These are phyloP conservation scores for Sinocyclocheilus maitianheensis DNA, from an alignment of 2,113 vertebrate genomes.

Conservation along the genomic window DNA sequence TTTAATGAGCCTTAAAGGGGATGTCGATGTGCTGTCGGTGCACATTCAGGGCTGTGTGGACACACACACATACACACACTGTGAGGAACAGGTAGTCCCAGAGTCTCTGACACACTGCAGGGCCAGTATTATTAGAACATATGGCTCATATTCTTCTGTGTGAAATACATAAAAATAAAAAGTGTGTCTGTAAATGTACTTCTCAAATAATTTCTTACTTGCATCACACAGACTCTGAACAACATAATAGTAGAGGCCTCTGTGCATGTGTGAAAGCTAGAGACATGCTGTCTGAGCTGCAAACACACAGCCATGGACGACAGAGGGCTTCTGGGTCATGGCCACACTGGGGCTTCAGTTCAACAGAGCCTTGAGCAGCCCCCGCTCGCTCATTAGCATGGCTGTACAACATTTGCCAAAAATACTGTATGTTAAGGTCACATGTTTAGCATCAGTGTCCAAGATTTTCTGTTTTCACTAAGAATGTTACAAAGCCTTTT, in stretches of 20 bases:
- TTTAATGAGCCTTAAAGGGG: constrained; percentile 31
- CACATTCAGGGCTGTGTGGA: constrained; percentile 20
- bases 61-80: background rate
- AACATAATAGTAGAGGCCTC: background rate
- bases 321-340: constrained; percentile 16
- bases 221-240: background rate
- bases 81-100: too few relatives aligned
- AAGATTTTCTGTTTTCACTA: background rate
- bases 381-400: background rate
- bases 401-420: constrained; percentile 1
- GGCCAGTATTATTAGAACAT: background rate
- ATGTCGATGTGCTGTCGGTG: constrained; percentile 31
- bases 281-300: background rate
- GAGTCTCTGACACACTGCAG: constrained; percentile 1
- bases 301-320: constrained; percentile 2
- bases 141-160: background rate
- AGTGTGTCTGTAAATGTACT: background rate
- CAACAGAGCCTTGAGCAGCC: constrained; percentile 35
- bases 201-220: background rate
- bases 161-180: background rate
- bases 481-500: background rate
- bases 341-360: constrained; percentile 7
- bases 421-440: constrained; percentile 8
- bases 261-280: background rate
- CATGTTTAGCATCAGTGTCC: background rate